Evolutionary conservation across 2,113 vertebrate genomes (phyloP), one percentile per base, ranked within the genome.

Genomic region (Pipra filicauda): DNA sequence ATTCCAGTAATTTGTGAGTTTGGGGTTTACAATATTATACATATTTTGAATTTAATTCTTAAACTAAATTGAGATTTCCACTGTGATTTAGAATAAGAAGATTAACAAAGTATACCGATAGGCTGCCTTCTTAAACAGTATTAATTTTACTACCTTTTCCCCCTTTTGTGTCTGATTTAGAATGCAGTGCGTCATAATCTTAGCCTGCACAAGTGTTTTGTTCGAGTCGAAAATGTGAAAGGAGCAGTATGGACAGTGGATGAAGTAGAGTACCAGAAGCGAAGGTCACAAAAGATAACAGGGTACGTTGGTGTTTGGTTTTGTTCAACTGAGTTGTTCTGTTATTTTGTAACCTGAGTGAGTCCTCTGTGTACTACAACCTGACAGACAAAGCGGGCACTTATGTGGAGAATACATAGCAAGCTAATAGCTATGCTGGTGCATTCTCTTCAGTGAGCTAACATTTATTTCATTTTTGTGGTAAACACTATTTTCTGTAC

Each of bases 141-240:
- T 97, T 98, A 96, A 98, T 97, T 97, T 97, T 96, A 88, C 96
- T 76, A 75, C 97, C 97, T 97, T 96, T 96, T 93, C 74, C 96
- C 92, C 82, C 91, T 97, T 93, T 96, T 97, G 95, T 98, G 94
- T 98, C 95, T 98, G 96, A 94, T 97, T 95, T 98, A 99, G 99
- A 99, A 99, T 94, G 99, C 99, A 66, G 99, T 99, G 86, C 99
- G 99, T 98, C 99, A 99, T 98, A 99, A 99, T 98, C 99, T 99
- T 93, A 99, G 99, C 97, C 99, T 99, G 98, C 99, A 99, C 98
- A 99, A 99, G 98, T 99, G 99, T 99, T 99, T 99, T 98, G 99
- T 99, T 98, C 99, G 99, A 88, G 99, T 99, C 97, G 99, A 99
- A 98, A 99, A 99, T 92, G 99, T 99, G 97, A 99, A 99, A 98